These are phyloP conservation scores for Myiotriccus ornatus DNA, from an alignment of 2,797 vertebrate species.

Conservation along the genomic window DNA sequence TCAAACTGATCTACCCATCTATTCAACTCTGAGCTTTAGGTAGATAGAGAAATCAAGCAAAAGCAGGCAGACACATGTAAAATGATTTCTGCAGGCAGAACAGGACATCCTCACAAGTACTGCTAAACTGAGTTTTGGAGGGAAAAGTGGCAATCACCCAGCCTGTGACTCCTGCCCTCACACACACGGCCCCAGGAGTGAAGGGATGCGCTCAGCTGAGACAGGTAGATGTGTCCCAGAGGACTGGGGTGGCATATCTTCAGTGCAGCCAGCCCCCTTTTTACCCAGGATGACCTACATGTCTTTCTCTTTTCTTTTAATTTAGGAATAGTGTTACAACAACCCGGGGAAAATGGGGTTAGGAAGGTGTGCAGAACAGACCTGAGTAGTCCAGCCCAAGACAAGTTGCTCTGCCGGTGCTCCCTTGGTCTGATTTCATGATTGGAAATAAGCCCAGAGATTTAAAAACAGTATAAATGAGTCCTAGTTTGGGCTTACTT, in stretches of 20 bases:
- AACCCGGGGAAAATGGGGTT: rapidly evolving
- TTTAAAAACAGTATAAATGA: neutral
- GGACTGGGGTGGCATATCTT: neutral
- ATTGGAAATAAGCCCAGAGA: neutral
- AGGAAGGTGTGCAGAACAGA: rapidly evolving
- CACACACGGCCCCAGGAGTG: rapidly evolving
- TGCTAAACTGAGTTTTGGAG: neutral
- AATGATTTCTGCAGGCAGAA: constrained; percentile 21
- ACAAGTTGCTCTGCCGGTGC: rapidly evolving
- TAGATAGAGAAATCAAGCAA: constrained; percentile 36
- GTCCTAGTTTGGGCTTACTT: neutral
- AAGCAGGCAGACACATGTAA: neutral
- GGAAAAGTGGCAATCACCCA: neutral
- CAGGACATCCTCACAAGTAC: neutral
- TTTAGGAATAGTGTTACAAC: neutral
- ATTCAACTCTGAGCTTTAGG: neutral
- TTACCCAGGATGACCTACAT: neutral
- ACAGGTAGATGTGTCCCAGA: neutral
- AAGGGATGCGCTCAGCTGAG: neutral
- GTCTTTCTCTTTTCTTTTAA: neutral
- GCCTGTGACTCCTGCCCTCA: neutral
- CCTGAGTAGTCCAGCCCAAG: neutral
- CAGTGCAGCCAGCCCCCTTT: neutral
- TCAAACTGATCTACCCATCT: constrained; percentile 16
- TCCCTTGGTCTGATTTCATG: neutral